phyloP scores from a whole-genome alignment of 2,888 invertebrate genomes.

The Callimorpha dominula region DNA sequence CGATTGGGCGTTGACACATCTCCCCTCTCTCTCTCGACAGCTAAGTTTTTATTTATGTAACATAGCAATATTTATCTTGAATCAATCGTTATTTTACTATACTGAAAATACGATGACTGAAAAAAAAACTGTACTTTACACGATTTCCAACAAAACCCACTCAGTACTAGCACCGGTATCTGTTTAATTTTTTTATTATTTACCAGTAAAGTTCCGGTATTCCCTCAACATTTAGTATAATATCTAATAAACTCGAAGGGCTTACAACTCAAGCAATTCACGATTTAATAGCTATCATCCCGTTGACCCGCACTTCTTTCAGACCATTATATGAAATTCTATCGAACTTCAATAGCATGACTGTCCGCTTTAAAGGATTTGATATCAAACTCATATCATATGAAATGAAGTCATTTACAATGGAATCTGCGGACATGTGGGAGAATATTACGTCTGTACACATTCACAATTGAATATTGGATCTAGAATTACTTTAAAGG shows the following conservation, averaged over 20 bases:
- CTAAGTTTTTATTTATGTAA: no score
- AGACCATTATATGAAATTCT: conserved; percentile 27
- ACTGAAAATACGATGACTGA: no score
- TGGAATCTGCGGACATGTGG: conserved; percentile 28
- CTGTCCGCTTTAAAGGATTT: conserved; percentile 26
- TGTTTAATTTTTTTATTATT: no score
- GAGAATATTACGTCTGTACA: conserved; percentile 39
- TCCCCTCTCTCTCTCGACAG: no score
- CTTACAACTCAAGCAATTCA: background rate
- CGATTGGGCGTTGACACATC: no score
- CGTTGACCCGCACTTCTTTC: background rate
- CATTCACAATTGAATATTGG: conserved; percentile 35
- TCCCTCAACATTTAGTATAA: background rate
- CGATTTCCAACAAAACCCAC: no score
- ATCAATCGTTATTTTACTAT: no score
- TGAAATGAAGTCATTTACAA: conserved; percentile 36
- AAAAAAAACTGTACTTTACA: no score
- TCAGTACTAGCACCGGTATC: no score
- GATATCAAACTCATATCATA: conserved; percentile 33
- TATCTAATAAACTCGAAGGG: background rate
- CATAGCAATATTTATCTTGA: no score
- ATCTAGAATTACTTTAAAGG: conserved; percentile 29
- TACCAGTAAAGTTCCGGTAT: no score
- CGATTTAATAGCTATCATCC: conserved; percentile 7
- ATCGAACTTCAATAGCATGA: conserved; percentile 27